Conservation (phyloP, 2,797 vertebrate genomes). For the Gephyroberyx darwinii region DNA sequence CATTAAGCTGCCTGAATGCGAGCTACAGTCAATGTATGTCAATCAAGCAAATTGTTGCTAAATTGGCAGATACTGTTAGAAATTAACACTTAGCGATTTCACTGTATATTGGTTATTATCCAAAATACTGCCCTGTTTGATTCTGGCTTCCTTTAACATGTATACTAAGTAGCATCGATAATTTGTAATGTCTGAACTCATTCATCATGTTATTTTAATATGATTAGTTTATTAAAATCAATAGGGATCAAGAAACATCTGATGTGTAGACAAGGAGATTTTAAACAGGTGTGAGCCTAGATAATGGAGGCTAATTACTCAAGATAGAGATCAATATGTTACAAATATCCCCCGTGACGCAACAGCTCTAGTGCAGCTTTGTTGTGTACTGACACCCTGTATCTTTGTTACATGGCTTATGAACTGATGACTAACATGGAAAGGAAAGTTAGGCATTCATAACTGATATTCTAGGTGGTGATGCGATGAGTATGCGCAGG, state of each 20-base stretch:
- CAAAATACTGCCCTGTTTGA: not conserved
- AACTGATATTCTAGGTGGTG: not conserved
- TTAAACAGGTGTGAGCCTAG: conserved; percentile 26
- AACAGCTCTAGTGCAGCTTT: not conserved
- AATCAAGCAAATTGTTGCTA: too few species aligned
- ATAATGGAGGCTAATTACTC: conserved; percentile 39
- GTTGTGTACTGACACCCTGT: not conserved
- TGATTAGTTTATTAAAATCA: not conserved
- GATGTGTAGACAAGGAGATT: not conserved
- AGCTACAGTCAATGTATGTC: too few species aligned
- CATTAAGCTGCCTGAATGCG: not conserved
- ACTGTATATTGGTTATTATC: not conserved
- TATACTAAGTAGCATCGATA: too few species aligned
- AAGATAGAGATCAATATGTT: not conserved
- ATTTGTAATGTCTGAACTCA: not conserved
- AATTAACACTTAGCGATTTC: too few species aligned
- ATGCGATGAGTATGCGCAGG: too few species aligned
- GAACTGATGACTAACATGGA: not conserved
- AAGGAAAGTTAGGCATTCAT: not conserved
- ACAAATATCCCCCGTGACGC: not conserved
- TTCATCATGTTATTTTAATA: not conserved
- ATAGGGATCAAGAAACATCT: not conserved
- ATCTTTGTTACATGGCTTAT: not conserved
- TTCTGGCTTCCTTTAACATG: not conserved
- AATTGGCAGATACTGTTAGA: too few species aligned